Evolutionary conservation across 23 tunicate genomes (phyloP).

Genomic region (Styela clava): DNA sequence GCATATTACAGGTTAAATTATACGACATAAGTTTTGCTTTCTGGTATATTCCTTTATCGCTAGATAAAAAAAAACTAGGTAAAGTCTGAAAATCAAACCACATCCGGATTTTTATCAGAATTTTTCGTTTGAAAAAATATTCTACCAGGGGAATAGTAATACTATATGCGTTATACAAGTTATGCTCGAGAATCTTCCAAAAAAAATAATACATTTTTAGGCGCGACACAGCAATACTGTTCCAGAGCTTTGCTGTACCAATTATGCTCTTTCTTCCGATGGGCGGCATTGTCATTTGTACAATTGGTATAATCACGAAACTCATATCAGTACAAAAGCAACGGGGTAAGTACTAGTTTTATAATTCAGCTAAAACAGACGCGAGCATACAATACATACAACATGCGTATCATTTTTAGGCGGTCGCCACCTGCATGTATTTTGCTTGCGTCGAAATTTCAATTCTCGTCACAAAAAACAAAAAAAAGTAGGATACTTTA

Average conservation of each 20-base stretch:
- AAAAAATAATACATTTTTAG: too few species aligned
- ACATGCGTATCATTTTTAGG: too few species aligned
- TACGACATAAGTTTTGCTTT: too few species aligned
- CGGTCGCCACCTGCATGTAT: too few species aligned
- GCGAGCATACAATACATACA: too few species aligned
- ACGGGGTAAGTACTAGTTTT: too few species aligned
- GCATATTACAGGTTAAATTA: too few species aligned
- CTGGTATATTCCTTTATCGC: neutral
- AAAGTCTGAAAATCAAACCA: neutral
- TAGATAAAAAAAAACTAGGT: neutral
- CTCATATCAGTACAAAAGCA: neutral
- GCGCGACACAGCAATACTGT: neutral
- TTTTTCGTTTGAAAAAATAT: neutral
- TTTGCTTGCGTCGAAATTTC: too few species aligned
- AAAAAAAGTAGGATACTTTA: neutral
- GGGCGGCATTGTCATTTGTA: neutral
- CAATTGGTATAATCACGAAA: neutral
- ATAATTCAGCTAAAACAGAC: too few species aligned
- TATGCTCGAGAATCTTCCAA: too few species aligned
- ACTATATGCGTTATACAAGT: neutral
- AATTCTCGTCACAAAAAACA: neutral
- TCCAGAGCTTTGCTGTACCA: neutral
- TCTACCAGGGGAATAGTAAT: neutral
- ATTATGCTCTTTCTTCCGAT: neutral
- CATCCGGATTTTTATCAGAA: neutral